Conservation (phyloP, 2,888 invertebrate species). For the Hemaris fuciformis region DNA sequence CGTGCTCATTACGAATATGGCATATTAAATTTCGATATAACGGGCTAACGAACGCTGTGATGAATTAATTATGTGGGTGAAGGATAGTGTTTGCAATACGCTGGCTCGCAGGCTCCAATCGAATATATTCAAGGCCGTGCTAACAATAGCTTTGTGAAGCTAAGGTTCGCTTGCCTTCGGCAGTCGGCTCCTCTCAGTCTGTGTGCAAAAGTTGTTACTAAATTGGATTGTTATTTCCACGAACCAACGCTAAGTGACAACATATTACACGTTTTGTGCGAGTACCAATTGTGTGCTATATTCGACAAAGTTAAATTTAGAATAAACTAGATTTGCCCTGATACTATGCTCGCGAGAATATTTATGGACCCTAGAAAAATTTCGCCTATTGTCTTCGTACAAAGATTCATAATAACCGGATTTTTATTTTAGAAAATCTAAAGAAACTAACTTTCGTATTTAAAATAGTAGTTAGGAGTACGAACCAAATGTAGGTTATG, state of each 20-base stretch:
- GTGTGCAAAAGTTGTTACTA: constrained; percentile 29
- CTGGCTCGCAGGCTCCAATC: constrained; percentile 2
- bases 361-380: too few relatives aligned
- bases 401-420: too few relatives aligned
- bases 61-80: background rate
- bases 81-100: background rate
- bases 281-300: background rate
- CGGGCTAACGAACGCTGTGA: background rate
- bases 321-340: too few relatives aligned
- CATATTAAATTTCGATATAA: too few relatives aligned
- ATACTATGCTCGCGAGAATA: too few relatives aligned
- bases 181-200: constrained; percentile 20
- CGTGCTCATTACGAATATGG: too few relatives aligned
- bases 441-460: too few relatives aligned
- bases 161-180: constrained; percentile 22
- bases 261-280: background rate
- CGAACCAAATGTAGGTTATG: too few relatives aligned
- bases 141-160: constrained; percentile 30
- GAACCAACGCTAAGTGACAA: constrained; percentile 16
- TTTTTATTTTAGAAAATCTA: too few relatives aligned
- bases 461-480: too few relatives aligned
- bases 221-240: constrained; percentile 28
- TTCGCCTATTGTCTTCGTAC: too few relatives aligned
- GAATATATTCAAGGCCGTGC: constrained; percentile 24
- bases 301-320: too few relatives aligned